phyloP scores from a whole-genome alignment of 2,797 vertebrate genomes.

The Bucorvus abyssinicus region DNA sequence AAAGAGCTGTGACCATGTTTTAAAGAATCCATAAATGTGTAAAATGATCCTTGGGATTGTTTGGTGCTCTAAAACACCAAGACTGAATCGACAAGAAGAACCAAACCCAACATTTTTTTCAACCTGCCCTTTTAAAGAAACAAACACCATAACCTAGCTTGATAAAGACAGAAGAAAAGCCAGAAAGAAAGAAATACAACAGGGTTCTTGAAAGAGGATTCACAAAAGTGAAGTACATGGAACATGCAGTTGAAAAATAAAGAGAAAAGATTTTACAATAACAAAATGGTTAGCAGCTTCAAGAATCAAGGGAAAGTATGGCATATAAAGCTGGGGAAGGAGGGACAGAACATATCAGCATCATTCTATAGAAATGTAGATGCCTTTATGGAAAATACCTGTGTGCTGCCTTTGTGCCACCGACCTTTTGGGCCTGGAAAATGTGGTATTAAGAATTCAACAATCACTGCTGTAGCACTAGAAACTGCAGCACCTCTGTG shows the following conservation, averaged over 20 bases:
- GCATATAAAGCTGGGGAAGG: neutral
- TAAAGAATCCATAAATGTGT: neutral
- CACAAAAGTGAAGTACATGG: neutral
- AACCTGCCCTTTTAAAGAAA: neutral
- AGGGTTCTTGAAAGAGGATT: neutral
- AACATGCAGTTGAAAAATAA: neutral
- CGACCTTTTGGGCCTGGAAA: constrained; percentile 21
- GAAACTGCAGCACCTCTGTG: neutral
- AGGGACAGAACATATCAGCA: neutral
- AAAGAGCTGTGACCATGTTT: neutral
- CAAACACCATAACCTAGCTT: neutral
- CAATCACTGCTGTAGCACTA: constrained; percentile 14
- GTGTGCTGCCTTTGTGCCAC: neutral
- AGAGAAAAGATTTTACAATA: neutral
- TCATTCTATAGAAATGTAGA: neutral
- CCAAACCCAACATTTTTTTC: neutral
- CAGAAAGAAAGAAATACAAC: neutral
- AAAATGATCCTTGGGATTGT: neutral
- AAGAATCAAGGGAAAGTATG: neutral
- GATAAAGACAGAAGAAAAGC: neutral
- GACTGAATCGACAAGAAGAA: neutral
- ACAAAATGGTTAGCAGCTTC: neutral
- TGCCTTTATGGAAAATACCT: neutral
- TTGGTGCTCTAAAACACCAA: neutral
- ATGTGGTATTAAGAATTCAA: neutral